Base-by-base conservation (phyloP, 2,113 vertebrate genomes). In the Gallinago media region DNA sequence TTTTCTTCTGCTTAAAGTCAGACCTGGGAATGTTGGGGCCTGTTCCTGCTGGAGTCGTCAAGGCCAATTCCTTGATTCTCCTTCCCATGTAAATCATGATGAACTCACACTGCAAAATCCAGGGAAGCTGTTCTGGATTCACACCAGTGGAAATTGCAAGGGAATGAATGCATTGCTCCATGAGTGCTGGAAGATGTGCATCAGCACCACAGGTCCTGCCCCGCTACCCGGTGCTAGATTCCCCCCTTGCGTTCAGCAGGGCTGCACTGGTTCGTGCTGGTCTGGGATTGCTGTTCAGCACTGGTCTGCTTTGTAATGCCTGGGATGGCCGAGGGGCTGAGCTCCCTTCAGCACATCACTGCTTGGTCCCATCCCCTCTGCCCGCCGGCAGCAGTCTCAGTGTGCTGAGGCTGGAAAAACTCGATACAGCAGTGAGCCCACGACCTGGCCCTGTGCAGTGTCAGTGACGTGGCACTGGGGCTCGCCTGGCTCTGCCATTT, bases 1-100 rank as follows among this genome's bases (percentile, higher is more conserved):
- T 74, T 63, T 55, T 42, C 7, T 75, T 55, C n/a, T 72, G 80
- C 56, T 54, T 65, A 3, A n/a, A 83, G 78, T 3, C 15, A 75
- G 76, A 71, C 40, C 55, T 18, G 32, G 84, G 67, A 21, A n/a
- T 0, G 4, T 2, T 32, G 44, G 34, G 23, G 13, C 4, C 23
- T 22, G 59, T 47, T 85, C 70, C 63, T 0, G 3, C 34, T 32
- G 42, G 26, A 46, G 22, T 1, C 42, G 5, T 47, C 25, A 25
- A 26, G 1, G 2, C 11, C 3, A 0, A 5, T 14, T 20, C 56
- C 44, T 56, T 13, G 22, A 11, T 21, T 68, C 49, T 74, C 52
- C 20, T 78, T 3, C 17, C 27, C 1, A 0, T 4, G 52, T 4
- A n/a, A 38, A 27, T 15, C 34, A 4, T 1, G 23, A 13, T 0